Percentiles rank a stretch among this genome's conserved stretches.
Conservation (phyloP, 2,888 invertebrate species). For the Deroplatys truncata region DNA sequence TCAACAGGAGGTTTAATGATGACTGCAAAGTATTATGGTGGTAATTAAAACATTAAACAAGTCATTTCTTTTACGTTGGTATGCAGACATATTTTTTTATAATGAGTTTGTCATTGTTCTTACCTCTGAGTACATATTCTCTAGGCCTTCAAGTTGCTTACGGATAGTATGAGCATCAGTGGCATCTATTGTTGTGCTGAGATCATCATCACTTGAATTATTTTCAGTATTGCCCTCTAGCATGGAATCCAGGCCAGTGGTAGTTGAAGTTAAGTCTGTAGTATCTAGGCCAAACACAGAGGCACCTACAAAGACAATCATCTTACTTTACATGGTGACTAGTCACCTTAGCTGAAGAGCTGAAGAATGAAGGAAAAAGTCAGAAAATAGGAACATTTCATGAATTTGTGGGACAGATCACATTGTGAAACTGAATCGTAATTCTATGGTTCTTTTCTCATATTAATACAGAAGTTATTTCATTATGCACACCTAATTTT, state of each 20-base stretch:
- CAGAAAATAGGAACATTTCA: not conserved
- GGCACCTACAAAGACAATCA: not conserved
- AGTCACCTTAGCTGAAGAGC: constrained; percentile 31
- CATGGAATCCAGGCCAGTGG: constrained; percentile 72
- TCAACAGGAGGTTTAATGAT: too few species aligned
- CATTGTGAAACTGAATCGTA: too few species aligned
- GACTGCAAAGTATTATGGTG: too few species aligned
- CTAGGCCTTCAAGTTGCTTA: constrained; percentile 75
- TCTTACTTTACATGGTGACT: not conserved
- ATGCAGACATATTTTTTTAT: too few species aligned
- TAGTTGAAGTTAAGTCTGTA: constrained; percentile 73
- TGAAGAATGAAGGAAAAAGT: constrained; percentile 32
- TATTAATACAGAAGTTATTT: too few species aligned
- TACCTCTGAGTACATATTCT: constrained; percentile 85
- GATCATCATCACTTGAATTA: constrained; percentile 59
- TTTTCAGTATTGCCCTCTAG: constrained; percentile 57
- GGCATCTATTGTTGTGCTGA: constrained; percentile 54
- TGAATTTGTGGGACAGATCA: not conserved
- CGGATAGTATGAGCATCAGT: constrained; percentile 74
- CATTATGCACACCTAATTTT: too few species aligned
- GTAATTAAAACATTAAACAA: not conserved
- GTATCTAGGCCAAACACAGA: constrained; percentile 68
- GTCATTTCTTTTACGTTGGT: too few species aligned
- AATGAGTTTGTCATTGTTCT: too few species aligned
- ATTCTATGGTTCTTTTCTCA: too few species aligned